Conservation (phyloP, 2,888 invertebrate genomes). For the Tenthredo distinguenda region DNA sequence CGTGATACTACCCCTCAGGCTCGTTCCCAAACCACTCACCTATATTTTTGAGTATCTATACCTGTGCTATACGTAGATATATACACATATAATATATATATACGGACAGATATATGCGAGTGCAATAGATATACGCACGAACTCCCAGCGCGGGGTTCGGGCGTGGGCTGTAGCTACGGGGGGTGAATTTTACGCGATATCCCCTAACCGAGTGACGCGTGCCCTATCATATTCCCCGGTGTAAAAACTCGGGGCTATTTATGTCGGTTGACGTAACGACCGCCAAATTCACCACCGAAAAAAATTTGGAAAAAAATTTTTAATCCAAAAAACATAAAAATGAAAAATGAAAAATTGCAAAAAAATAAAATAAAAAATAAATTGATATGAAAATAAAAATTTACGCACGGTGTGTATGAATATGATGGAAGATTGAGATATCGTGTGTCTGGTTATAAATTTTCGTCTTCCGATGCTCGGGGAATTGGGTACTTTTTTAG, state of each 20-base stretch:
- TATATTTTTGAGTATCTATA: constrained; percentile 40
- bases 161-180: not conserved
- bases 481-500: not conserved
- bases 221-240: constrained; percentile 65
- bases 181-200: constrained; percentile 45
- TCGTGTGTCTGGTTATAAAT: too few relatives aligned
- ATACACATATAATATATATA: not conserved
- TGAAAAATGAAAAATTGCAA: not conserved
- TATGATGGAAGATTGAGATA: too few relatives aligned
- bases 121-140: not conserved
- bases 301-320: not conserved
- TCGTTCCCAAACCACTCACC: constrained; percentile 43
- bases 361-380: too few relatives aligned
- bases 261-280: constrained; percentile 53
- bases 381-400: too few relatives aligned
- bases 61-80: not conserved
- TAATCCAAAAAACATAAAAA: not conserved
- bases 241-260: constrained; percentile 68
- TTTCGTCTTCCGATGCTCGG: too few relatives aligned
- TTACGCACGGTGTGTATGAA: too few relatives aligned
- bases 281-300: not conserved
- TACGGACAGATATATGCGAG: not conserved
- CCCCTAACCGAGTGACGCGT: constrained; percentile 57
- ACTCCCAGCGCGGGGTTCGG: not conserved
- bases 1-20: constrained; percentile 24